phyloP scores from a whole-genome alignment of 1,140 invertebrate genomes.

The Drosophila nannoptera region DNA sequence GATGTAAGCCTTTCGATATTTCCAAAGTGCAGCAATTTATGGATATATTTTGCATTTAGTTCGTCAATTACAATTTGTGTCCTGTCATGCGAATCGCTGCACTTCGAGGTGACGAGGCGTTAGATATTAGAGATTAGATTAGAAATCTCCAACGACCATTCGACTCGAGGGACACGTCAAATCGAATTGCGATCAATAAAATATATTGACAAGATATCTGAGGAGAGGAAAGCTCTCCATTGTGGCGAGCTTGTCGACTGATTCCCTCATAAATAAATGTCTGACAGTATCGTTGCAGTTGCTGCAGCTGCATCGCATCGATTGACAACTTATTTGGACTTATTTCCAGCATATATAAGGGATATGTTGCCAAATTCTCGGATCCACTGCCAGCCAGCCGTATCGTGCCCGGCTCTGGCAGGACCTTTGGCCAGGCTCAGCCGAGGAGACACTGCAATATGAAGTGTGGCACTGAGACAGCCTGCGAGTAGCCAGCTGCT shows the following conservation, averaged over 20 bases:
- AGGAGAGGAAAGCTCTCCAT: no score
- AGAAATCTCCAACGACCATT: no score
- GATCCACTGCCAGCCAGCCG: slow-evolving; percentile 3
- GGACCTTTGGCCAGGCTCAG: slow-evolving; percentile 17
- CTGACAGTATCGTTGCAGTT: slow-evolving; percentile 11
- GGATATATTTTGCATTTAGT: background rate
- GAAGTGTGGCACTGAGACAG: background rate
- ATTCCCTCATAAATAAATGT: background rate
- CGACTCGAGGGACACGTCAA: no score
- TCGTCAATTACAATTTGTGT: background rate
- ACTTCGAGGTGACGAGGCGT: no score
- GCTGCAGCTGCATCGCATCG: slow-evolving; percentile 21
- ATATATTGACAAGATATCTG: no score
- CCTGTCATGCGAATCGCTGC: background rate
- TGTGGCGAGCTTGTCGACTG: no score
- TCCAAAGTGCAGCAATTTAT: background rate
- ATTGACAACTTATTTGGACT: slow-evolving; percentile 34
- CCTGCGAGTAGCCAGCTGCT: slow-evolving; percentile 26
- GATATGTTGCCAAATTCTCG: slow-evolving; percentile 7
- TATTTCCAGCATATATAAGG: slow-evolving; percentile 10
- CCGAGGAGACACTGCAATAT: slow-evolving; percentile 17
- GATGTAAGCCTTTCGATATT: slow-evolving; percentile 11
- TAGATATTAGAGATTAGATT: no score
- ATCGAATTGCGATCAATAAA: no score
- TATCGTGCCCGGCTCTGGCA: slow-evolving; percentile 8